These are phyloP conservation scores for Hypolimnas misippus DNA, from an alignment of 2,888 invertebrate genomes.

Conservation along the genomic window DNA sequence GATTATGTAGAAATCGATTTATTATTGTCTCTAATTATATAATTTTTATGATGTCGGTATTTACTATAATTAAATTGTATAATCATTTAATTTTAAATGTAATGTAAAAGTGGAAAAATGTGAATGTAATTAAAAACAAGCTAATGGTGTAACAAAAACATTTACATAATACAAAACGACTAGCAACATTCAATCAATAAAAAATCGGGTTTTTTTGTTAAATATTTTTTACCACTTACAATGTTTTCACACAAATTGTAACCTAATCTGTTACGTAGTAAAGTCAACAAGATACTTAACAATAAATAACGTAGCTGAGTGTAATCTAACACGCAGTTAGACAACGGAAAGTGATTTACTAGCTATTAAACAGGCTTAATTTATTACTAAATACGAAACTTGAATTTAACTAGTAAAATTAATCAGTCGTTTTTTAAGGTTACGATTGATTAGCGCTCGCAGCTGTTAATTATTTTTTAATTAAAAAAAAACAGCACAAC, in stretches of 20 bases:
- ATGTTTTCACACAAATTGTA: constrained; percentile 40
- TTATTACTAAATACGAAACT: constrained; percentile 51
- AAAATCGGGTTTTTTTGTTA: not conserved
- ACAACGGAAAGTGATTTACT: constrained; percentile 56
- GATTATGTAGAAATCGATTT: no score
- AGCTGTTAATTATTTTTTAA: constrained; percentile 11
- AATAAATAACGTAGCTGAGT: constrained; percentile 36
- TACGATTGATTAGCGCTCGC: constrained; percentile 9
- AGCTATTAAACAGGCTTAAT: constrained; percentile 54
- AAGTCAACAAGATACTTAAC: constrained; percentile 38
- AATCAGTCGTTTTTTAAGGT: constrained; percentile 44
- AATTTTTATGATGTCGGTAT: no score
- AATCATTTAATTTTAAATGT: no score
- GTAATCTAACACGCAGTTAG: constrained; percentile 57
- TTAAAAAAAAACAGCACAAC: not conserved
- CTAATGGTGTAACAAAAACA: no score
- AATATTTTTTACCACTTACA: constrained; percentile 8
- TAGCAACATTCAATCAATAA: not conserved
- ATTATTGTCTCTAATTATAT: no score
- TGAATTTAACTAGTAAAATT: constrained; percentile 44
- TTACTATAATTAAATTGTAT: no score
- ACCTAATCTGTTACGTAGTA: constrained; percentile 39
- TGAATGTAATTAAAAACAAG: no score
- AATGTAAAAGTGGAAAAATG: no score
- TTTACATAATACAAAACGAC: no score